Evolutionary conservation across 2,113 vertebrate species (phyloP).

Genomic region (Zapornia atra): DNA sequence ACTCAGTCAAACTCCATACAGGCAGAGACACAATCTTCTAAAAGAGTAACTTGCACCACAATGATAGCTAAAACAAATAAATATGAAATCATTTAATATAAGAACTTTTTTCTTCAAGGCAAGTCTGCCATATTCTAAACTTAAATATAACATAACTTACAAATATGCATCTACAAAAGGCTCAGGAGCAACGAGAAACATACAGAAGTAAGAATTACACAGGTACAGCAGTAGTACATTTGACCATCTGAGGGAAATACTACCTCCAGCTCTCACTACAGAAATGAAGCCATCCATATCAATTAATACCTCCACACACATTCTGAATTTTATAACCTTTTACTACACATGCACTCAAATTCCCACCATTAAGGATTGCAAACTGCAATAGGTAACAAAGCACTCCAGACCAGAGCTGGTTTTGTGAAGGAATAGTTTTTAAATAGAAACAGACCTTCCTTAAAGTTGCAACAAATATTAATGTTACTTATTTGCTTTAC

Average conservation of each 20-base stretch:
- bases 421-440: background rate
- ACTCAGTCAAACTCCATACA: background rate
- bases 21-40: background rate
- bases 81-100: background rate
- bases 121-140: background rate
- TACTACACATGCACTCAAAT: background rate
- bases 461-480: background rate
- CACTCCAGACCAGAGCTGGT: conserved; percentile 38
- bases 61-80: background rate
- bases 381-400: conserved; percentile 34
- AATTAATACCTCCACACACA: background rate
- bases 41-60: background rate
- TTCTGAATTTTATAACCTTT: background rate
- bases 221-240: background rate
- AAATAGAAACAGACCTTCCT: conserved; percentile 19
- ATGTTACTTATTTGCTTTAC: conserved; percentile 41
- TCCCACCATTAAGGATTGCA: background rate
- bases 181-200: background rate
- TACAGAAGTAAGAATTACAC: background rate
- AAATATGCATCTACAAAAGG: background rate
- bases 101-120: background rate
- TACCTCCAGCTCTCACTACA: background rate
- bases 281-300: background rate
- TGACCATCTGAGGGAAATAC: background rate
- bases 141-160: too few relatives aligned